Evolutionary conservation across 2,888 invertebrate genomes (phyloP).

Genomic region (Dynastes grantii): DNA sequence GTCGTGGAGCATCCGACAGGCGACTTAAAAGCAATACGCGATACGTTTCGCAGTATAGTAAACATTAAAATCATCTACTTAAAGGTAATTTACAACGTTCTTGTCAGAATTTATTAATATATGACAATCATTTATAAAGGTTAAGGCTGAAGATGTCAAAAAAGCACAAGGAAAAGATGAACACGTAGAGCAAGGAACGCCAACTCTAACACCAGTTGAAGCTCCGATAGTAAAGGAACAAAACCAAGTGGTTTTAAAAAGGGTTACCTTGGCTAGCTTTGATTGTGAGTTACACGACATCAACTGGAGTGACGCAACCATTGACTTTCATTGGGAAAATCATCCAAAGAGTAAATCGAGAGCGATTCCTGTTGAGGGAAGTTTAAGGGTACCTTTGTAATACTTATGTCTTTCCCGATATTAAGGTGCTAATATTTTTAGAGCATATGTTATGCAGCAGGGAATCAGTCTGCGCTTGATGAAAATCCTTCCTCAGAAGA

Average conservation of each 20-base stretch:
- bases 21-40: conserved; percentile 71
- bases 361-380: conserved; percentile 65
- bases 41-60: conserved; percentile 74
- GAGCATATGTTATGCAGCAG: conserved; percentile 48
- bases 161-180: conserved; percentile 46
- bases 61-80: conserved; percentile 73
- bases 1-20: conserved; percentile 71
- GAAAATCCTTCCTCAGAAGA: neutral
- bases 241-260: conserved; percentile 65
- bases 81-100: conserved; percentile 66
- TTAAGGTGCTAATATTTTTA: conserved; percentile 19
- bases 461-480: neutral
- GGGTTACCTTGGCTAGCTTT: conserved; percentile 71
- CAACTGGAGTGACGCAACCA: conserved; percentile 74
- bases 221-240: conserved; percentile 40
- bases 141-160: conserved; percentile 64
- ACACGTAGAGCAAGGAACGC: conserved; percentile 59
- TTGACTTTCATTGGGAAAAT: conserved; percentile 76
- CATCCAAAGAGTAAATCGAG: conserved; percentile 61
- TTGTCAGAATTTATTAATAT: neutral
- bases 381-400: conserved; percentile 60
- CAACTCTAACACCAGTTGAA: conserved; percentile 57
- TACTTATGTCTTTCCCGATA: neutral
- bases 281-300: conserved; percentile 70
- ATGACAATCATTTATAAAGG: conserved; percentile 36